phyloP scores from a whole-genome alignment of 2,113 vertebrate genomes.

The Scolopax mira region DNA sequence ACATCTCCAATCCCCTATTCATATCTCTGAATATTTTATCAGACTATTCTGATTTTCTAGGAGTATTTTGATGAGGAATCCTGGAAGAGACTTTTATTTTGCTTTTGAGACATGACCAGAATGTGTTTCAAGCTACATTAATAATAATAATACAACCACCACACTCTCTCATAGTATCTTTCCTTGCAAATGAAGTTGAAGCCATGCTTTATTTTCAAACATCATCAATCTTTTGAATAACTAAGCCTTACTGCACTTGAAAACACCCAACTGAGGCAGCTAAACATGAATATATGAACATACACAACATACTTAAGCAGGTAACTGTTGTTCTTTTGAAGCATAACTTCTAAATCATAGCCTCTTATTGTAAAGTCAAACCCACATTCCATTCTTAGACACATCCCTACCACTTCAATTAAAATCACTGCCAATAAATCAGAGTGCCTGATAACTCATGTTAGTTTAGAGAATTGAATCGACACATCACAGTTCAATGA shows the following conservation, averaged over 20 bases:
- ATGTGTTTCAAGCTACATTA: background rate
- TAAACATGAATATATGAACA: background rate
- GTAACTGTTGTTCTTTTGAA: background rate
- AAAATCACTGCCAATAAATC: background rate
- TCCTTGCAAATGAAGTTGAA: background rate
- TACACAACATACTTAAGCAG: background rate
- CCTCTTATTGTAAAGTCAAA: background rate
- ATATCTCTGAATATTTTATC: background rate
- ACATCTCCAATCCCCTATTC: background rate
- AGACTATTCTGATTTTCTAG: background rate
- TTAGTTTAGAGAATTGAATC: background rate
- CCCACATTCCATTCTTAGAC: background rate
- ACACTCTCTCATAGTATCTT: background rate
- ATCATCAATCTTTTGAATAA: background rate
- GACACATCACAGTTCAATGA: background rate
- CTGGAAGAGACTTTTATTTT: background rate
- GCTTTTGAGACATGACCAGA: background rate
- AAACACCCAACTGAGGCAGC: background rate
- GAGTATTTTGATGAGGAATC: background rate
- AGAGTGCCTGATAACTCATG: accelerated
- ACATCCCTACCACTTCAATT: background rate
- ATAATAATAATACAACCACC: background rate
- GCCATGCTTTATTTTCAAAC: background rate
- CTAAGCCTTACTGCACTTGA: background rate
- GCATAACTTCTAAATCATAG: background rate